Conservation (phyloP, 2,797 vertebrate genomes). For the Danionella dracula region DNA sequence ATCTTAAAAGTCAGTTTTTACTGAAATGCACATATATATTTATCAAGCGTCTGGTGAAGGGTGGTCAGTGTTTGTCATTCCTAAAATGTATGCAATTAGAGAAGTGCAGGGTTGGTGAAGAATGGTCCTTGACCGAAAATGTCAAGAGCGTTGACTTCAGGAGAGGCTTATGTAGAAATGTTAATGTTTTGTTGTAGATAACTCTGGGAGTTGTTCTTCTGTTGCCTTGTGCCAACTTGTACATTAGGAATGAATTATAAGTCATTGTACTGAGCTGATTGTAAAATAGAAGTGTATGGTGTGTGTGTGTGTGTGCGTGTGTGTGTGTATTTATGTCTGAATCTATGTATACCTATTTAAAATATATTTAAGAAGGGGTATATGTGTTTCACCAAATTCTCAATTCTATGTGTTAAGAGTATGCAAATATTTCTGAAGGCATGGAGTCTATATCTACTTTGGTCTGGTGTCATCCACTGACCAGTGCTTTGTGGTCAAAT, state of each 20-base stretch:
- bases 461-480: constrained; percentile 25
- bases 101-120: no score
- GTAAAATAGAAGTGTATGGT: constrained; percentile 31
- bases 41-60: no score
- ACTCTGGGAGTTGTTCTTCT: constrained; percentile 47
- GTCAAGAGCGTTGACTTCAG: no score
- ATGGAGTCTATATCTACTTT: constrained; percentile 33
- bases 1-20: background rate
- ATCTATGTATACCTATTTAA: background rate
- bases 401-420: no score
- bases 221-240: constrained; percentile 40
- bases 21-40: background rate
- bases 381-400: background rate
- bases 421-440: constrained; percentile 5
- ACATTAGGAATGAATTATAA: constrained; percentile 33
- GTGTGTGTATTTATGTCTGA: background rate
- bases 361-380: background rate
- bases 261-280: constrained; percentile 27
- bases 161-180: no score
- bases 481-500: constrained; percentile 40
- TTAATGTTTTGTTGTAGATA: constrained; percentile 50
- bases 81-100: no score
- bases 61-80: no score
- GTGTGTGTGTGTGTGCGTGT: constrained; percentile 27
- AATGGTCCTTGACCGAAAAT: no score